Base-by-base conservation (phyloP, 1,140 invertebrate genomes). In the Anoplophora glabripennis region DNA sequence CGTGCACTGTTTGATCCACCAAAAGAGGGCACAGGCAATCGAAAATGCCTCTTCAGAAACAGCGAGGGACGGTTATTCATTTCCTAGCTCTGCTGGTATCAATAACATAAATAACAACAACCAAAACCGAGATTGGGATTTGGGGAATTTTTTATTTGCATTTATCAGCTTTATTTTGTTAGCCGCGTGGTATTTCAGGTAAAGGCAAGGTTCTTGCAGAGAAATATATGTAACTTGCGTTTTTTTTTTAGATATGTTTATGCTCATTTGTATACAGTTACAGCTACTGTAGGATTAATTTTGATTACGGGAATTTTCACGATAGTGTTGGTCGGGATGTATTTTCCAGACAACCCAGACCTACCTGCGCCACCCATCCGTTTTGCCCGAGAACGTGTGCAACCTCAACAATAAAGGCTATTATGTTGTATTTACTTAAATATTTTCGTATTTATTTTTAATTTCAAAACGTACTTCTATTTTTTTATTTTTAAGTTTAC, bases 1-100 rank as follows among this genome's bases (percentile, higher is more conserved):
- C 3, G 86, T 96, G 15, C 92, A 94, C 74, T 93, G 91, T 76
- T 79, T 94, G 17, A 86, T 94, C 41, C 87, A 89, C 66, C 82
- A 82, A 37, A 79, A 77, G 28, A 74, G 80, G 42, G 63, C 72
- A 49, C 41, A 62, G 11, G 38, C 70, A 2, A 36, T 38, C 7
- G 38, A 59, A 12, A 53, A 40, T 33, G 15, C 5, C 4, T 46
- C 41, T 5, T 41, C 34, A 9, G 48, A 56, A 21, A 54, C 17
- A 41, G 12, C 34, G 7, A 37, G 45, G 1, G 45, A 38, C 1
- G 37, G 45, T 33, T 60, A 34, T 33, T 33, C 28, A 1, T 46
- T 28, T 12, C 21, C 12, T 4, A 17, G 11, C 1, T 53, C 49
- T 38, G 42, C 17, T 33, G 40, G 55, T 15, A 14, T 54, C 41